phyloP scores from a whole-genome alignment of 2,888 invertebrate species.

The Dioctria linearis region DNA sequence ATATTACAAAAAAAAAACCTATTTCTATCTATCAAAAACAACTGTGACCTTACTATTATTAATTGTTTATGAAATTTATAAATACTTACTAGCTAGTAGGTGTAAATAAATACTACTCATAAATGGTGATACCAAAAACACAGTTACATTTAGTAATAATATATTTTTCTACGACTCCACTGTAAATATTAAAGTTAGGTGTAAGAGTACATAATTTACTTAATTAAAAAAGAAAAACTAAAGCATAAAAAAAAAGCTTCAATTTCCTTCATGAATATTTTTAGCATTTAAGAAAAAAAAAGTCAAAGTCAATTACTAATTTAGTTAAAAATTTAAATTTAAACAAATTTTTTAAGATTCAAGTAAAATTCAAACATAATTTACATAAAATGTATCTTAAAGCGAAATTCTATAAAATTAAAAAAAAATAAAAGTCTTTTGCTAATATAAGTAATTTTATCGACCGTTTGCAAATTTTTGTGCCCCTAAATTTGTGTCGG shows the following conservation, averaged over 20 bases:
- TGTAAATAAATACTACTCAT: constrained; percentile 39
- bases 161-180: constrained; percentile 58
- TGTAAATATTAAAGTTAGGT: constrained; percentile 42
- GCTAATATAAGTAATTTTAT: constrained; percentile 30
- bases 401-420: not conserved
- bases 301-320: constrained; percentile 48
- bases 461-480: constrained; percentile 56
- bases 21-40: constrained; percentile 35
- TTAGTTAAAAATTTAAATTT: constrained; percentile 17
- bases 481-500: constrained; percentile 57
- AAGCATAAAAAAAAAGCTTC: not conserved
- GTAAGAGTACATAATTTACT: not conserved
- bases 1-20: constrained; percentile 20
- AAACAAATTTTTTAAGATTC: constrained; percentile 9
- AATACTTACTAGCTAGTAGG: constrained; percentile 12
- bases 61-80: constrained; percentile 28
- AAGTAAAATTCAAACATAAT: constrained; percentile 11
- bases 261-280: constrained; percentile 3
- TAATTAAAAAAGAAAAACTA: not conserved
- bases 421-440: constrained; percentile 9
- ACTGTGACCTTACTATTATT: constrained; percentile 39
- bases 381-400: not conserved
- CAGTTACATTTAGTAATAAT: constrained; percentile 52
- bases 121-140: constrained; percentile 41
- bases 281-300: constrained; percentile 25